Evolutionary conservation across 2,113 vertebrate species (phyloP), one percentile per base, ranked within the genome.

Genomic region (Seriola quinqueradiata): DNA sequence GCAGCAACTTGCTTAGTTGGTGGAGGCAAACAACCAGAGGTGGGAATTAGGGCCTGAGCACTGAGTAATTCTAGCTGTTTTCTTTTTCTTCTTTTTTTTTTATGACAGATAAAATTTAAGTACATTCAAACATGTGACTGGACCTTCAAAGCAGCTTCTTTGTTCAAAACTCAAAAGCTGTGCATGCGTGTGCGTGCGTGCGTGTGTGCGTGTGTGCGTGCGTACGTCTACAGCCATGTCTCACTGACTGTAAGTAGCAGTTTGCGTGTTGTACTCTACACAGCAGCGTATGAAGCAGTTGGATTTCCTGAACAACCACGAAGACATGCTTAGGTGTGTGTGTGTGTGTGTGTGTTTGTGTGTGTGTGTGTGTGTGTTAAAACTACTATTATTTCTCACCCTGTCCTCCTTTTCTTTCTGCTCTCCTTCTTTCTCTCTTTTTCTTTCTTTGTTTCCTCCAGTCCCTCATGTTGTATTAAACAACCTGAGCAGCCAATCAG

Each of bases 391-490:
- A n/a, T 25, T 50, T 68, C 55, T 86, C 72, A 79, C 46, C 52
- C 42, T 65, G 70, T 64, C 81, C 42, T 73, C 34, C 32, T 68
- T 68, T 69, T 32, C 72, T 79, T 1, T 69, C 52, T 82, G 32
- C 13, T 60, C 44, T 52, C 1, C 17, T 40, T 11, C 65, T 81
- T 16, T 23, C 17, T 65, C 25, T 71, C 40, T 54, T 17, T 63
- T 55, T 75, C 13, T 79, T 32, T 76, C 57, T 87, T 36, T n/a
- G 65, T 70, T 58, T 64, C 70, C 85, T 87, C 64, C 96, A 98
- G 97, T 97, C 95, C 97, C 97, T 92, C 96, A 97, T 90, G 95
- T 98, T 95, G 95, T 97, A 85, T 96, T 97, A 96, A 97, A 95
- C 94, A 96, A 96, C 90, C 90, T 97, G 95, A 97, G 94, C 96